Conservation (phyloP, 2,888 invertebrate genomes). For the Odiellus spinosus region DNA sequence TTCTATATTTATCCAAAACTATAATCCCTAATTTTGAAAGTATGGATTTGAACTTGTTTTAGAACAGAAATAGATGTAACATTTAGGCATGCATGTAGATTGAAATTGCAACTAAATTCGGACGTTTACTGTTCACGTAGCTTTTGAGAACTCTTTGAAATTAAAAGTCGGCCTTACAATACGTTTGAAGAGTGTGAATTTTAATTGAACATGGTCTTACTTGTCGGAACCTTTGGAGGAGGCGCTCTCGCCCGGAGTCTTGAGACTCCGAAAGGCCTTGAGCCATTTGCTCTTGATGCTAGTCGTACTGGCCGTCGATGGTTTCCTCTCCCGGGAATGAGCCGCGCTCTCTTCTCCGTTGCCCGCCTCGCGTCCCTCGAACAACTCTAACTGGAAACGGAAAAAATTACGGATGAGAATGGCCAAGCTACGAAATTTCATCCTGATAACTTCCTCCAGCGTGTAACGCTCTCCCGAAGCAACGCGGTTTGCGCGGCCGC, state of each 20-base stretch:
- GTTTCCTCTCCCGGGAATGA: conserved; percentile 15
- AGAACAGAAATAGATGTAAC: too few relatives aligned
- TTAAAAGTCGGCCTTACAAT: not conserved
- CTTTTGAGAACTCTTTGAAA: not conserved
- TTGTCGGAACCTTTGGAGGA: conserved; percentile 16
- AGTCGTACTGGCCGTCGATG: conserved; percentile 39
- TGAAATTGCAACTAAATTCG: too few relatives aligned
- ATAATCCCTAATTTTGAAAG: too few relatives aligned
- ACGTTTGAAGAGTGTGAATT: not conserved
- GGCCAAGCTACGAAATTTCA: too few relatives aligned
- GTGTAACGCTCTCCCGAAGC: too few relatives aligned
- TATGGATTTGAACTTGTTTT: too few relatives aligned
- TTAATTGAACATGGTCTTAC: conserved; percentile 8
- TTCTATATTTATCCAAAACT: too few relatives aligned
- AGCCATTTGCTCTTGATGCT: conserved; percentile 90
- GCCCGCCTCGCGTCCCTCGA: conserved; percentile 7
- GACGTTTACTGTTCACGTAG: too few relatives aligned
- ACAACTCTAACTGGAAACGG: conserved; percentile 10
- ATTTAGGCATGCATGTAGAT: too few relatives aligned
- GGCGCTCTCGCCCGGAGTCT: conserved; percentile 29
- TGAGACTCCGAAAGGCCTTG: conserved; percentile 87
- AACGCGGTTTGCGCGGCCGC: too few relatives aligned
- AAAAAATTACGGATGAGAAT: too few relatives aligned
- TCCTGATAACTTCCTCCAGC: too few relatives aligned
- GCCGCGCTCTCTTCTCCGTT: conserved; percentile 10